Base-by-base conservation (phyloP, 2,113 vertebrate genomes). In the Accipiter cooperii region DNA sequence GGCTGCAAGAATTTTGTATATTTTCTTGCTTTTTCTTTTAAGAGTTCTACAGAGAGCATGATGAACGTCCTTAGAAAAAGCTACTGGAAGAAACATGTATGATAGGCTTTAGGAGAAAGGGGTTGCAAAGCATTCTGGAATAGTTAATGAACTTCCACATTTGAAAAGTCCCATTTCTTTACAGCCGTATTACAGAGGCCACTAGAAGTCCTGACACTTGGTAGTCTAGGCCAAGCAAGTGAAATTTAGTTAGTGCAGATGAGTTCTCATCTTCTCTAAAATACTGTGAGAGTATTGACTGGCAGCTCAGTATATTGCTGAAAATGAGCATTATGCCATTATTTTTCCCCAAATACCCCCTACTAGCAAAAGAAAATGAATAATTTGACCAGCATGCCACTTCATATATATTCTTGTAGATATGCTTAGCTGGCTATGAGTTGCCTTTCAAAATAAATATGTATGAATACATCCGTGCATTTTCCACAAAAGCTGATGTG, bases 301-400 rank as follows among this genome's bases (percentile, higher is more conserved):
- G 96, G 63, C 94, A 95, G 77, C 69, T 96, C 57, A 83, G 58
- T 79, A 34, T 77, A 91, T 95, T 95, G 81, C 61, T 94, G 81
- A 76, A 96, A 97, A 96, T 93, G 54, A 95, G 60, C 70, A 69
- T 82, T 82, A 47, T 73, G 34, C 31, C 31, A n/a, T 29, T 78
- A 65, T n/a, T 33, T 19, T 15, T 0, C 4, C 11, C 42, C 58
- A 47, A 90, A 71, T 64, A 26, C 24, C n/a, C 47, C 40, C 28
- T 44, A 12, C 25, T 76, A 82, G 74, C 57, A 76, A 71, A 89
- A 89, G 58, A 87, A 89, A 71, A 91, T 54, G 6, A 76, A 26
- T 73, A 64, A 70, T 95, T 91, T 95, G 69, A 76, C 84, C 70
- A 61, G 25, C 46, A 36, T 70, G 40, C 52, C 46, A 68, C 57